A percentile compares a stretch with the other conserved stretches of the same genome.
phyloP scores from a whole-genome alignment of 35 echinoderm and acorn worm species.

The Heliocidaris erythrogramma region DNA sequence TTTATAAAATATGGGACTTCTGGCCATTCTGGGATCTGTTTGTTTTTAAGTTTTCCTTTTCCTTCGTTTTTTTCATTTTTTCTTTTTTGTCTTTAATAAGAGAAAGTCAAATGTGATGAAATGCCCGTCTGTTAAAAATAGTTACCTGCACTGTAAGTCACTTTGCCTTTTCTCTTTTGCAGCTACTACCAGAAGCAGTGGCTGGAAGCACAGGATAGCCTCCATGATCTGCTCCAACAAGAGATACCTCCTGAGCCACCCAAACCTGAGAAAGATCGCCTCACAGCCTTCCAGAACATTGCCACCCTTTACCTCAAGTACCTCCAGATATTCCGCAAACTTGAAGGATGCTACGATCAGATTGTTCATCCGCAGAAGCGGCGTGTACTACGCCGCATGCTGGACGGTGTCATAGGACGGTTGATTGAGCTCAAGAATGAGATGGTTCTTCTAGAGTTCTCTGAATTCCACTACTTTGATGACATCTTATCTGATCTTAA shows the following conservation, averaged over 20 bases:
- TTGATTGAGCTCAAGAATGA: slow-evolving; percentile 98
- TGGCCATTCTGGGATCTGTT: no score
- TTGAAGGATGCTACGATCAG: slow-evolving; percentile 98
- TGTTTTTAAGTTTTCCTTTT: no score
- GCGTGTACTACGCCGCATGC: slow-evolving; percentile 81
- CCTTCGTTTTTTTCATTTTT: no score
- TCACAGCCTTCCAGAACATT: slow-evolving; percentile 96
- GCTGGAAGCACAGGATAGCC: slow-evolving; percentile 85
- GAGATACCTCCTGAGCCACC: slow-evolving; percentile 87
- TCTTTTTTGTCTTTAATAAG: no score
- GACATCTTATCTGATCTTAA: slow-evolving; percentile 99
- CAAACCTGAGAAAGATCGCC: slow-evolving; percentile 94
- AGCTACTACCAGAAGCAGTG: slow-evolving; percentile 97
- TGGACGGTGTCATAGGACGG: slow-evolving; percentile 96
- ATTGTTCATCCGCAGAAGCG: slow-evolving; percentile 97
- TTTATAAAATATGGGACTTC: no score
- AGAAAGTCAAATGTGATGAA: no score
- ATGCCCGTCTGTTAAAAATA: no score
- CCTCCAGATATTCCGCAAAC: slow-evolving; percentile 89
- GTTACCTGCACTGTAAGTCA: no score
- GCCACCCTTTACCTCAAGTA: slow-evolving; percentile 98
- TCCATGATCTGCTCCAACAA: slow-evolving; percentile 79
- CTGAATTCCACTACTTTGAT: slow-evolving; percentile 99
- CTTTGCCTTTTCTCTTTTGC: background rate
- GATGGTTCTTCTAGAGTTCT: slow-evolving; percentile 93